A percentile compares a stretch with the other conserved stretches of the same genome.
Evolutionary conservation across 2,797 vertebrate genomes (phyloP).

Genomic region (Channa striata): DNA sequence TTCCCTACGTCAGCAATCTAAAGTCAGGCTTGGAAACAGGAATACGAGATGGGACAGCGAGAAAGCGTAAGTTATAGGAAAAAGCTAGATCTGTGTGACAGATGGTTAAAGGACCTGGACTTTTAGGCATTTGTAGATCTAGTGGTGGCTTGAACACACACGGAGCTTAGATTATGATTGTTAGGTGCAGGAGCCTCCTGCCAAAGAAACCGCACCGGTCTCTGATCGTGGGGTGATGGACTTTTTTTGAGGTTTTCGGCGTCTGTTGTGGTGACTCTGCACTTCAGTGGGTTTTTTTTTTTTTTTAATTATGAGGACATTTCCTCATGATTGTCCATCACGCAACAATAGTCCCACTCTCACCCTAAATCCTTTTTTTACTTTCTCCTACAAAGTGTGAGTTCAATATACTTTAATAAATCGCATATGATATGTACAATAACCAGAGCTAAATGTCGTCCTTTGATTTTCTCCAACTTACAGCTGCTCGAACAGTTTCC

Average conservation of each 20-base stretch:
- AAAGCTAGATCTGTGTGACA: slow-evolving; percentile 15
- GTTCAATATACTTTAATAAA: slow-evolving; percentile 49
- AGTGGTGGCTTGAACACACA: slow-evolving; percentile 54
- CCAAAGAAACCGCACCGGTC: slow-evolving; percentile 69
- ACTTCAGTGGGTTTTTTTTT: slow-evolving; percentile 46
- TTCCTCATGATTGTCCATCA: slow-evolving; percentile 49
- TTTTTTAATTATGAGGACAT: slow-evolving; percentile 57
- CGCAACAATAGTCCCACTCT: slow-evolving; percentile 39
- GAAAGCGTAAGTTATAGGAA: neutral
- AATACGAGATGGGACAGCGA: neutral
- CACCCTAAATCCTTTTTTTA: slow-evolving; percentile 1
- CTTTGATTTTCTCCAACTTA: slow-evolving; percentile 40
- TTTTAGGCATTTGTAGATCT: slow-evolving; percentile 46
- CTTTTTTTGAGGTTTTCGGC: slow-evolving; percentile 66
- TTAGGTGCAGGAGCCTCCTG: slow-evolving; percentile 69
- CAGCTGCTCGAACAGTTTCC: slow-evolving; percentile 3
- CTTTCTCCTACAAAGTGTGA: slow-evolving; percentile 25
- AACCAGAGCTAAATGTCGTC: slow-evolving; percentile 35
- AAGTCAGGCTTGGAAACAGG: slow-evolving; percentile 11
- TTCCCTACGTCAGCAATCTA: slow-evolving; percentile 27
- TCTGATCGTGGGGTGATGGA: slow-evolving; percentile 77
- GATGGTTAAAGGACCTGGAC: slow-evolving; percentile 49
- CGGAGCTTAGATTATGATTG: slow-evolving; percentile 69
- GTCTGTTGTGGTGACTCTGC: slow-evolving; percentile 82
- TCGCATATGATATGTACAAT: slow-evolving; percentile 41